These are phyloP conservation scores for Equus przewalskii DNA, from an alignment of 2,113 vertebrate genomes.

Conservation along the genomic window DNA sequence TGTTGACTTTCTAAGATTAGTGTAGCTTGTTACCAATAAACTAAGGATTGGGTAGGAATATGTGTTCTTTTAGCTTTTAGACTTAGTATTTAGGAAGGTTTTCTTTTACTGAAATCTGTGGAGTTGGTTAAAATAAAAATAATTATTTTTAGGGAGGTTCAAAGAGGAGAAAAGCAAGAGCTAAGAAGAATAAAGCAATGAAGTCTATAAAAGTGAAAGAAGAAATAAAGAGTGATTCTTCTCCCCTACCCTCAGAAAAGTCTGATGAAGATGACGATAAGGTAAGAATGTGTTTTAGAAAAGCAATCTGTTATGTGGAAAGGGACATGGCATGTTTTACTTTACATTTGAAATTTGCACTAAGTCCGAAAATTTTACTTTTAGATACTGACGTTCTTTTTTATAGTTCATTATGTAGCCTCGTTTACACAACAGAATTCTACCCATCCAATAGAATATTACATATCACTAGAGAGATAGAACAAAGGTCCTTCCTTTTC, in stretches of 20 bases:
- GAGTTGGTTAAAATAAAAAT: slow-evolving; percentile 66
- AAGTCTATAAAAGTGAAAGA: slow-evolving; percentile 94
- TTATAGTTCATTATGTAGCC: not conserved
- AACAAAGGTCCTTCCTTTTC: slow-evolving; percentile 61
- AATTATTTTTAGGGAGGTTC: slow-evolving; percentile 91
- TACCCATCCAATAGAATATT: not conserved
- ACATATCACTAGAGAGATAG: slow-evolving; percentile 7
- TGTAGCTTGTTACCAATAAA: not conserved
- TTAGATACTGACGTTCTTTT: not conserved
- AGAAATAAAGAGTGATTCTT: slow-evolving; percentile 95
- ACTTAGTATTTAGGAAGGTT: slow-evolving; percentile 23
- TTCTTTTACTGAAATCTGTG: not conserved
- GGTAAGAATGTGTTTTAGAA: slow-evolving; percentile 76
- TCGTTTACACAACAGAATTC: slow-evolving; percentile 35
- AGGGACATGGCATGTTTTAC: not conserved
- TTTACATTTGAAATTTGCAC: slow-evolving; percentile 56
- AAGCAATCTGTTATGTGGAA: not conserved
- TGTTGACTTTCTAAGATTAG: not conserved
- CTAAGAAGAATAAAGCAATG: slow-evolving; percentile 94
- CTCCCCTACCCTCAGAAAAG: slow-evolving; percentile 94
- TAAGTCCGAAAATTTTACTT: not conserved
- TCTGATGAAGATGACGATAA: slow-evolving; percentile 94
- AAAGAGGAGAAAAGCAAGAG: slow-evolving; percentile 94
- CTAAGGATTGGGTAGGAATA: not conserved
- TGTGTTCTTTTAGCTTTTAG: not conserved